These are phyloP conservation scores for Hippoglossus stenolepis DNA, from an alignment of 2,113 vertebrate genomes.

Conservation along the genomic window DNA sequence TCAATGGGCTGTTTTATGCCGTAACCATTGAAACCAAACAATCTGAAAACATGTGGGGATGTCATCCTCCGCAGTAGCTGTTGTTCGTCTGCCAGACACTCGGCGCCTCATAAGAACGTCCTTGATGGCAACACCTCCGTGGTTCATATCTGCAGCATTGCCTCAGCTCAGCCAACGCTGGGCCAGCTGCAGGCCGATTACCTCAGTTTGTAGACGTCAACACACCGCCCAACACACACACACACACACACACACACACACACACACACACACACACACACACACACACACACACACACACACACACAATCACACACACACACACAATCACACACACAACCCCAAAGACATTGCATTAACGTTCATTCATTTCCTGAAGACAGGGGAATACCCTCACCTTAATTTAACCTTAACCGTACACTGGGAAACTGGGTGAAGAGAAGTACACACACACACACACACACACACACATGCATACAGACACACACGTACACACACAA, in stretches of 20 bases:
- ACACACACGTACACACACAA: background rate
- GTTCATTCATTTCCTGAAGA: no score
- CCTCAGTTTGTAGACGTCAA: conserved; percentile 46
- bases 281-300: no score
- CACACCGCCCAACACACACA: background rate
- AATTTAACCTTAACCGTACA: no score
- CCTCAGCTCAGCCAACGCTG: conserved; percentile 55
- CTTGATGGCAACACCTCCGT: conserved; percentile 71
- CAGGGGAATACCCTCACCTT: no score
- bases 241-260: no score
- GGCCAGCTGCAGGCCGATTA: conserved; percentile 61
- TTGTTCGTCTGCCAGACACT: conserved; percentile 56
- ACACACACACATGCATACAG: background rate
- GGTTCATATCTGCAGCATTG: conserved; percentile 63
- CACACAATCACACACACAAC: background rate
- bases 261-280: no score
- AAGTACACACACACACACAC: background rate
- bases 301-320: no score
- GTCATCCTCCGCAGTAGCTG: conserved; percentile 55
- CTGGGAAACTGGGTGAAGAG: background rate
- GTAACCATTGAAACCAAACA: conserved; percentile 71
- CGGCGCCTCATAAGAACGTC: conserved; percentile 58
- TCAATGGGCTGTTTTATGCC: conserved; percentile 63
- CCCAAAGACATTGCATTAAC: no score
- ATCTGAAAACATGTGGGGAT: conserved; percentile 16